Base-by-base conservation (phyloP, 1,140 invertebrate species). In the Megathymus violae region DNA sequence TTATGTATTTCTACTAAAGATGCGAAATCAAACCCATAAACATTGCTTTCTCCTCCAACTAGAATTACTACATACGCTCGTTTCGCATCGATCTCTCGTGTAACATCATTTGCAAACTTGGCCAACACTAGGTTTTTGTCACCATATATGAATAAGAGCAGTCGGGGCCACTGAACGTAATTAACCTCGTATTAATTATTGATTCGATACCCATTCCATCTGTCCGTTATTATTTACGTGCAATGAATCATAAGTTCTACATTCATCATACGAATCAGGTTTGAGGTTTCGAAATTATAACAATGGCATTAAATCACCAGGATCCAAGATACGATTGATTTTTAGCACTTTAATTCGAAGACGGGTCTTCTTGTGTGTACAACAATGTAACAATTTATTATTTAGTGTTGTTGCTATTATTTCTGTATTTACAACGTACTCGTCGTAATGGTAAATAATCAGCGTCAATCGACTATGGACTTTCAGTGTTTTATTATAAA, bases 101-200 rank as follows among this genome's bases (percentile, higher is more conserved):
- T 47, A 59, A 47, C 54, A 43, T 36, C 43, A 16, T 13, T 46
- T 36, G 36, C 41, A 59, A 59, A 59, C 44, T 46, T 58, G 41
- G 52, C 14, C 14, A 46, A 17, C n/a, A 34, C 40, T 44, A 34
- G 54, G 46, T 58, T 34, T 58, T 46, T 40, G 54, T 36, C 13
- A 46, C 41, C 41, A 19, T 58, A 19, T 46, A 36, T 2, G 15
- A 58, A 15, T 15, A 22, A n/a, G 17, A 6, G n/a, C 25, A 44
- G 10, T 36, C 25, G 25, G 54, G 54, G 54, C 41, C 54, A 31
- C 25, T 68, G 43, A 64, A 61, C 56, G 48, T 59, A 64, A 68
- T 68, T 64, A 61, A 59, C 48, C 41, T 48, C 41, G 38, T 62
- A 52, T 54, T 64, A 60, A 64, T 63, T 60, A 68, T 64, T 61